These are phyloP conservation scores for Delphinapterus leucas DNA, from an alignment of 2,113 vertebrate genomes.

Conservation along the genomic window DNA sequence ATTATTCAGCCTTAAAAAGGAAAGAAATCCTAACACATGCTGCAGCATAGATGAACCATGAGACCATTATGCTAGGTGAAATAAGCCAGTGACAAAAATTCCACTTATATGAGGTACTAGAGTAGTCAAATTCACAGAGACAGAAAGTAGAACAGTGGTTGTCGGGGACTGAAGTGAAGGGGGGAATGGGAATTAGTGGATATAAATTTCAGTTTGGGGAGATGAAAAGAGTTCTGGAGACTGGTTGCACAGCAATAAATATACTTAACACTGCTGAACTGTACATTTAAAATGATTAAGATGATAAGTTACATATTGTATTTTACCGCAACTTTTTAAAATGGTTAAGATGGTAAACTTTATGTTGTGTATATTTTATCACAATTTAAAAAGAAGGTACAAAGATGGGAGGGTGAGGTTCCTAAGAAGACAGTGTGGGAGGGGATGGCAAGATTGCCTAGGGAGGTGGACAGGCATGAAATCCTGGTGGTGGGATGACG, in stretches of 20 bases:
- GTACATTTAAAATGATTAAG: not conserved
- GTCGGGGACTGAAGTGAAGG: fast-evolving
- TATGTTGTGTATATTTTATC: not conserved
- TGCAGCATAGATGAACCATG: not conserved
- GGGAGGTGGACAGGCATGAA: not conserved
- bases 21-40: not conserved
- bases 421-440: not conserved
- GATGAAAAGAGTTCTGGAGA: not conserved
- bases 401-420: not conserved
- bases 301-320: not conserved
- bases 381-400: not conserved
- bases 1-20: not conserved
- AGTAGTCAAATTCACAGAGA: not conserved
- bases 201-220: not conserved
- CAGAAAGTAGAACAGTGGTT: not conserved
- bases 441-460: not conserved
- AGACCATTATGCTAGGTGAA: not conserved
- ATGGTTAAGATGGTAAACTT: too few species aligned
- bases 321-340: not conserved
- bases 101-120: too few species aligned
- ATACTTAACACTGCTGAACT: too few species aligned
- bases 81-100: not conserved
- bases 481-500: fast-evolving
- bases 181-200: not conserved
- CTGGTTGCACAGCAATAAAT: not conserved